Conservation (phyloP, 2,888 invertebrate species). For the Rhagium mordax region DNA sequence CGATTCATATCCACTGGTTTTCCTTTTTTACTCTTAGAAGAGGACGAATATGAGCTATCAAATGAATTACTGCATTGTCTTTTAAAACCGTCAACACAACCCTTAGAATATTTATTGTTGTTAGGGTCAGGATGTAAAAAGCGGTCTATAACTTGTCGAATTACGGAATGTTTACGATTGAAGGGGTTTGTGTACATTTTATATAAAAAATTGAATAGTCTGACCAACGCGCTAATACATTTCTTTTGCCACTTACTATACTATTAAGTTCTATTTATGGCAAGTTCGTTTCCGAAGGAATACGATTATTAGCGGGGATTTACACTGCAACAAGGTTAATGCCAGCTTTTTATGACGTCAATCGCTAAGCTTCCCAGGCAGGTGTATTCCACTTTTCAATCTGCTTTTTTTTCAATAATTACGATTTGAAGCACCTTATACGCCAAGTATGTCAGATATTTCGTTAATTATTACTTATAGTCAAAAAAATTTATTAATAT, state of each 20-base stretch:
- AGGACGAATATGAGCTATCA: not conserved
- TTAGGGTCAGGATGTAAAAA: slow-evolving; percentile 72
- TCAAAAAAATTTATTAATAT: too few relatives aligned
- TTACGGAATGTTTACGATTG: slow-evolving; percentile 79
- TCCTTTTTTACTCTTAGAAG: slow-evolving; percentile 16
- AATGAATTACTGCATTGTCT: slow-evolving; percentile 18
- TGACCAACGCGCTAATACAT: not conserved
- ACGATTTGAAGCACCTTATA: too few relatives aligned
- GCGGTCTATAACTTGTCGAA: slow-evolving; percentile 78
- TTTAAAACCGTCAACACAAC: slow-evolving; percentile 7
- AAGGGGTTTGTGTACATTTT: slow-evolving; percentile 81
- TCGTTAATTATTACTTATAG: too few relatives aligned
- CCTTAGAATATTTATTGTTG: slow-evolving; percentile 3
- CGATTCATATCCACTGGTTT: slow-evolving; percentile 9
- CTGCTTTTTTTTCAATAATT: not conserved
- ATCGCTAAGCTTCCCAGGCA: not conserved
- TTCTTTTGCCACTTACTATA: not conserved
- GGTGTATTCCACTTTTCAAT: not conserved
- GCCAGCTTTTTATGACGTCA: slow-evolving; percentile 21
- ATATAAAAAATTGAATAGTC: not conserved
- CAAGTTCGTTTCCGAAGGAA: not conserved
- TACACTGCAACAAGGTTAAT: slow-evolving; percentile 19
- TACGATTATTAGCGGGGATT: slow-evolving; percentile 13
- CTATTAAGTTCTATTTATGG: slow-evolving; percentile 16
- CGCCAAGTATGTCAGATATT: too few relatives aligned